Percentiles rank a stretch among this genome's conserved stretches.
phyloP scores from a whole-genome alignment of 2,113 vertebrate genomes.

The Myotis brandtii region DNA sequence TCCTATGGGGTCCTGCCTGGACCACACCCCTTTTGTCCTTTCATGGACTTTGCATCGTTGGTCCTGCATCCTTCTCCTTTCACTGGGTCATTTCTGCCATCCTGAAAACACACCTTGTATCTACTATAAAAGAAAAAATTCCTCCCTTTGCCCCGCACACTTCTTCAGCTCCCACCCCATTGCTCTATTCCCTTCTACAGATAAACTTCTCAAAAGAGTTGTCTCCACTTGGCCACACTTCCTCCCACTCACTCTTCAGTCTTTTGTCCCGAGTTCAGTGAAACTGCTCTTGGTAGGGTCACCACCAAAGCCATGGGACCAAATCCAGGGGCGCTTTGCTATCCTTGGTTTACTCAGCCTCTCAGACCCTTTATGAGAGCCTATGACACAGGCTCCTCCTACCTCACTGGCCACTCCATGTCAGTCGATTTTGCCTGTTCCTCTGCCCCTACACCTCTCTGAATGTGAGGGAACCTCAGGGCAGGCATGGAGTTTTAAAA shows the following conservation, averaged over 20 bases:
- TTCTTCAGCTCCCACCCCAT: background rate
- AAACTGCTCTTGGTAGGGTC: background rate
- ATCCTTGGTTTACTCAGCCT: background rate
- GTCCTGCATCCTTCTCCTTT: background rate
- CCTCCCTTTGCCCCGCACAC: background rate
- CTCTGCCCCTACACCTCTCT: background rate
- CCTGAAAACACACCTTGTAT: background rate
- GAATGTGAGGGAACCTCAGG: background rate
- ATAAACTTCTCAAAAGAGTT: background rate
- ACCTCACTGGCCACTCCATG: background rate
- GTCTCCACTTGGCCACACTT: background rate
- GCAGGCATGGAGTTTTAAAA: background rate
- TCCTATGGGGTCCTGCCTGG: rapidly evolving
- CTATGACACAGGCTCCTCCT: background rate
- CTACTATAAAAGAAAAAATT: background rate
- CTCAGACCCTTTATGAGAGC: background rate
- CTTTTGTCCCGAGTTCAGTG: background rate
- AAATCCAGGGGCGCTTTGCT: background rate
- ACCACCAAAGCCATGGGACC: background rate
- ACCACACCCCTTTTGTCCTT: background rate
- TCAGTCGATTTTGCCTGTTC: background rate
- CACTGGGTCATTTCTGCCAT: background rate
- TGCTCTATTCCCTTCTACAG: background rate
- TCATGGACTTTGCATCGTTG: background rate
- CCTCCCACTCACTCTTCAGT: background rate